Evolutionary conservation across 2,888 invertebrate species (phyloP), one percentile per base, ranked within the genome.

Genomic region (Acanthosoma haemorrhoidale): DNA sequence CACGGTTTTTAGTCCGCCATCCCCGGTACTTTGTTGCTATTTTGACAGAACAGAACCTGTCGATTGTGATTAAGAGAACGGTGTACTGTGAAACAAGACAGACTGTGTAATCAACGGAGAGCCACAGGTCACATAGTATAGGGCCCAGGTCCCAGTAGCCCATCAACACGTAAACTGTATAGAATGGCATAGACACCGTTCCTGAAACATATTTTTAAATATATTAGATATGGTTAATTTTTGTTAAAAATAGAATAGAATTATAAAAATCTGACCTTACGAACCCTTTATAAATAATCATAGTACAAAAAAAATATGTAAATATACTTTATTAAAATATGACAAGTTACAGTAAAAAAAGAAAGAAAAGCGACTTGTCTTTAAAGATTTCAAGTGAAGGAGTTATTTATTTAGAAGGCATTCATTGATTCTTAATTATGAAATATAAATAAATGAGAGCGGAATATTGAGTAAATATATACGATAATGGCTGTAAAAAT

Each of bases 31-130:
- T 91, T 13, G 99, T 96, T 4, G 99, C 97, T 75, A 97, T 96
- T 83, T 96, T 97, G 5, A 99, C 98, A 32, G 97, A 97, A 81
- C 98, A 98, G 81, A 95, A 99, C 76, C 99, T 87, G 81, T 99
- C 99, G 74, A 98, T 94, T 32, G 99, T 99, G 78, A 99, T 99
- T 73, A 98, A 86, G 70, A 99, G 86, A 15, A 99, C 99, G 0
- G 99, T 99, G 81, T 99, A 99, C 80, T 99, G 98, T 8, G 98
- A 99, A 31, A 97, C 97, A 61, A 99, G 85, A 79, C 99, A 99
- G 32, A 98, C 98, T 18, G 98, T 98, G 82, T 99, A 99, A 82
- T 99, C 99, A 64, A 97, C 92, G 1, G 97, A 96, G 6, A 99
- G 86, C 99, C 99, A 99, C 68, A 99, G 85, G 81, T 99, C 98